Percentiles rank a stretch among this genome's conserved stretches.
Evolutionary conservation across 92 coral and sea anemone species (phyloP).

Genomic region (Metridium senile): DNA sequence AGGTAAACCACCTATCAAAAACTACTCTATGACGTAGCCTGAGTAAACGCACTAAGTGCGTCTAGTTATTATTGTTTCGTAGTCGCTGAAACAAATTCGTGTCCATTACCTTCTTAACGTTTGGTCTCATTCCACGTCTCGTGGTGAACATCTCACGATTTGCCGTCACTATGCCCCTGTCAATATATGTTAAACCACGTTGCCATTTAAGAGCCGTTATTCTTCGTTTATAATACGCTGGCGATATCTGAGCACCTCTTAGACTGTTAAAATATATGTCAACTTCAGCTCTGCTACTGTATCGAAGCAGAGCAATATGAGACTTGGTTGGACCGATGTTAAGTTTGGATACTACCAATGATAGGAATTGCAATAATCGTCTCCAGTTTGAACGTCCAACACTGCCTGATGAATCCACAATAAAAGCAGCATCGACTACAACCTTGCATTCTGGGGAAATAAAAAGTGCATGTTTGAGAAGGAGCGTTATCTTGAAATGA

Average conservation of each 20-base stretch:
- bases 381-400: slow-evolving; percentile 36
- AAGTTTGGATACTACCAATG: slow-evolving; percentile 17
- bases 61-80: too few species aligned
- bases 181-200: slow-evolving; percentile 32
- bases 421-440: slow-evolving; percentile 37
- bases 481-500: not conserved
- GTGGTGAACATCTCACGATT: not conserved
- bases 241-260: not conserved
- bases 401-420: slow-evolving; percentile 42
- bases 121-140: slow-evolving; percentile 29
- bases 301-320: slow-evolving; percentile 25
- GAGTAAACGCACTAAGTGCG: too few species aligned
- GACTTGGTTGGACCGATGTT: slow-evolving; percentile 29
- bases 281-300: slow-evolving; percentile 23
- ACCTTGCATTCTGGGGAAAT: slow-evolving; percentile 23
- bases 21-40: too few species aligned
- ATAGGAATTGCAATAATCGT: slow-evolving; percentile 22
- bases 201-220: slow-evolving; percentile 18
- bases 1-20: too few species aligned
- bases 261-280: slow-evolving; percentile 14
- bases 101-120: slow-evolving; percentile 25
- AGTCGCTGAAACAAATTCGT: not conserved
- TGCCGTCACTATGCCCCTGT: slow-evolving; percentile 19
- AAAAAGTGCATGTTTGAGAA: not conserved
- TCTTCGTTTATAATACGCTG: slow-evolving; percentile 16